Percentiles rank a stretch among this genome's conserved stretches.
These are phyloP conservation scores for Cyanoderma ruficeps DNA, from an alignment of 2,113 vertebrate species.

Conservation along the genomic window DNA sequence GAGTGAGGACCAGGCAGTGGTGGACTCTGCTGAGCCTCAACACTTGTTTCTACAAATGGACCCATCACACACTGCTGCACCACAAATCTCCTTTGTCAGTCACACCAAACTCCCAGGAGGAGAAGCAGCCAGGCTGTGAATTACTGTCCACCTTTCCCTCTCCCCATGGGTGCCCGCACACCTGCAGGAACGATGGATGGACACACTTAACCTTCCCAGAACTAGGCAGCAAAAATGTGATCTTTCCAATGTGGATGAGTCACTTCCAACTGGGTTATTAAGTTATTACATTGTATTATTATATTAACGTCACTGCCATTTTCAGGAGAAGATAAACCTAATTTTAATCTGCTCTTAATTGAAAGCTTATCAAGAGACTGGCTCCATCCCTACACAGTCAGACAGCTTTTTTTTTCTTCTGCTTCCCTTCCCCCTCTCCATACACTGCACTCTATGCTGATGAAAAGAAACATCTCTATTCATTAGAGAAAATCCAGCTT, in stretches of 20 bases:
- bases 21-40: background rate
- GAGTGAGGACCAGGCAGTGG: background rate
- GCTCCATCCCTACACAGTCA: constrained; percentile 12
- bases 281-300: constrained; percentile 67
- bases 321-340: constrained; percentile 66
- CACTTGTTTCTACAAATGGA: background rate
- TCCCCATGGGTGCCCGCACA: background rate
- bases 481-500: constrained; percentile 42
- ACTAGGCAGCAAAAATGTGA: background rate
- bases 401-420: background rate
- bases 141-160: background rate
- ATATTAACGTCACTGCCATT: constrained; percentile 60
- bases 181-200: background rate
- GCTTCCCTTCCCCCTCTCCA: background rate
- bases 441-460: background rate
- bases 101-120: background rate
- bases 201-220: background rate
- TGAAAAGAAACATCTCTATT: constrained; percentile 66
- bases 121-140: background rate
- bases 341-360: constrained; percentile 71
- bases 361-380: constrained; percentile 66
- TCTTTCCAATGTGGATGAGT: constrained; percentile 32
- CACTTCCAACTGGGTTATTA: constrained; percentile 64
- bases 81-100: background rate
- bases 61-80: background rate